Base-by-base conservation (phyloP, 2,888 invertebrate species). In the Pachymerium ferrugineum region DNA sequence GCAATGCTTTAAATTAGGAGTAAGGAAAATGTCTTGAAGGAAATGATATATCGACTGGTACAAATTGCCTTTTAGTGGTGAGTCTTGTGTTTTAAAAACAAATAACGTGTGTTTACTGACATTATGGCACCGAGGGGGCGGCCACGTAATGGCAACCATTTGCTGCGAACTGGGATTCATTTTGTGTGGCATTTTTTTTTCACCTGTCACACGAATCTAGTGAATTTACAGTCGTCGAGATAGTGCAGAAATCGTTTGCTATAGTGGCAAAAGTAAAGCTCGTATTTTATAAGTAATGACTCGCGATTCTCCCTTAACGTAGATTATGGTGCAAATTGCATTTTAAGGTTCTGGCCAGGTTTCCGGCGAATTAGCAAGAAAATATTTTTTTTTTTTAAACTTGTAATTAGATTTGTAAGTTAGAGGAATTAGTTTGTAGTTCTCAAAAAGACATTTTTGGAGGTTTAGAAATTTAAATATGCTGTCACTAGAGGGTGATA, bases 101-200 rank as follows among this genome's bases (percentile, higher is more conserved):
- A 54, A 54, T 54, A 54, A 54, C 47, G 47, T 54, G 47, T 54
- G 47, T 54, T 54, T 54, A 54, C 47, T 54, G 47, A 19, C 47
- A 54, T 54, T 54, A 54, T 54, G 47, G 47, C 47, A 54, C n/a
- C 47, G 47, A 54, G 47, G 47, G 47, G 47, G 47, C 47, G 47
- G 19, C 47, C 47, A 19, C 19, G 22, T 19, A 19, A 54, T 54
- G 47, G 47, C 47, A 54, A 54, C 47, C 47, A 54, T 54, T 54
- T 54, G 47, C 47, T 54, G 47, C 47, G 47, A 54, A 54, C 47
- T 22, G 47, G 47, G 47, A 54, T 54, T 54, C 47, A 54, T 54
- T 54, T 54, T 10, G 19, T 54, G n/a, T 10, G 47, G 47, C 19
- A 54, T 54, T 54, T 54, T 54, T n/a, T n/a, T 54, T 54, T 22